A percentile compares a stretch with the other conserved stretches of the same genome.
These are phyloP conservation scores for Cantharis rustica DNA, from an alignment of 2,888 invertebrate species.

Conservation along the genomic window DNA sequence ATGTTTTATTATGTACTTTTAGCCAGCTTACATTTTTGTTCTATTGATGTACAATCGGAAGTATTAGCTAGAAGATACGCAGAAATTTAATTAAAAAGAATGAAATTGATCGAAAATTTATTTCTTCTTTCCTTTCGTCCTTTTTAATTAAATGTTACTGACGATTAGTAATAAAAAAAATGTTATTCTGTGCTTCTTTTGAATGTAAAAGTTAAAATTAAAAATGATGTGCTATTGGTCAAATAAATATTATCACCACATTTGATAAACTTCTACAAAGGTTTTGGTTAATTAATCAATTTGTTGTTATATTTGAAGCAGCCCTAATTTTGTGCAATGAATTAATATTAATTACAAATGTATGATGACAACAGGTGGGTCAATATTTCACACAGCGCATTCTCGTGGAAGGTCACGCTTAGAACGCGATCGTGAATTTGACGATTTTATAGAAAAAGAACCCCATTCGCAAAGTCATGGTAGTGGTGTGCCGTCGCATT, in stretches of 20 bases:
- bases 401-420: slow-evolving; percentile 59
- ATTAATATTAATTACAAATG: slow-evolving; percentile 24
- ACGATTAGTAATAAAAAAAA: too few species aligned
- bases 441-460: slow-evolving; percentile 58
- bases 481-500: slow-evolving; percentile 45
- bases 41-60: too few species aligned
- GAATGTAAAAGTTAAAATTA: too few species aligned
- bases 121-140: too few species aligned
- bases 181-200: too few species aligned
- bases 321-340: slow-evolving; percentile 16
- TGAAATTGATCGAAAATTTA: too few species aligned
- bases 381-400: slow-evolving; percentile 57
- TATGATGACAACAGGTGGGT: slow-evolving; percentile 44
- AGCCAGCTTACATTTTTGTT: too few species aligned
- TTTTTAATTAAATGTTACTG: too few species aligned
- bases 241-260: background rate
- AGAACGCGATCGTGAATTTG: slow-evolving; percentile 59
- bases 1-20: background rate
- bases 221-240: too few species aligned
- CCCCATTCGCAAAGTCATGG: slow-evolving; percentile 40
- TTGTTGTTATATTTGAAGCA: slow-evolving; percentile 8
- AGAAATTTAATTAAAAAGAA: too few species aligned
- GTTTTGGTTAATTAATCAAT: background rate
- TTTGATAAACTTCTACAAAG: background rate
- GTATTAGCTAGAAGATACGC: too few species aligned